Percentiles rank a stretch among this genome's conserved stretches.
Conservation (phyloP, 2,888 invertebrate genomes). For the Conops quadrifasciatus region DNA sequence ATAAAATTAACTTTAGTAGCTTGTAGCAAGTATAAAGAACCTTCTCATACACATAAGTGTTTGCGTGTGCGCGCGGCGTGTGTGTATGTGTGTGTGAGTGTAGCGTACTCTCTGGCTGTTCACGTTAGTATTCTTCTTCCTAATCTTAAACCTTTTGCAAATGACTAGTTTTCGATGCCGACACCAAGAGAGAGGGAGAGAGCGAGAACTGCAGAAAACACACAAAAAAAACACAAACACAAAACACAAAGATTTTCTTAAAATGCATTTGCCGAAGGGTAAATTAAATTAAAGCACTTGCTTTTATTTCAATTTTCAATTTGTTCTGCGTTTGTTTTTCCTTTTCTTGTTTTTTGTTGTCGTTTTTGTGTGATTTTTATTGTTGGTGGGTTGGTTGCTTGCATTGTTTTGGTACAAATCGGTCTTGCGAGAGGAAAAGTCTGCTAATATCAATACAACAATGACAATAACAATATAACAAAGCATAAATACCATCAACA, state of each 20-base stretch:
- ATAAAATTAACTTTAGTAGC: no score
- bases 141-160: constrained; percentile 17
- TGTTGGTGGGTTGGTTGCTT: not conserved
- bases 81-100: constrained; percentile 3
- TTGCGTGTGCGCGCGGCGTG: not conserved
- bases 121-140: not conserved
- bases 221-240: not conserved
- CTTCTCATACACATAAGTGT: no score
- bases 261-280: constrained; percentile 17
- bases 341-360: no score
- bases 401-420: not conserved
- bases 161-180: no score
- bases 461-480: no score
- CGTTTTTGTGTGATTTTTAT: not conserved
- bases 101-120: no score
- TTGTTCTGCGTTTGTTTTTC: not conserved
- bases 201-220: not conserved
- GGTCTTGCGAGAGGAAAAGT: no score
- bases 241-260: not conserved
- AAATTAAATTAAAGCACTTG: constrained; percentile 26
- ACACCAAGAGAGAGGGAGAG: not conserved
- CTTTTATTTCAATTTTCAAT: constrained; percentile 22
- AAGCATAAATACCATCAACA: no score
- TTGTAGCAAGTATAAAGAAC: no score
- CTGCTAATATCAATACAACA: no score